These are phyloP conservation scores for Microcebus murinus DNA, from an alignment of 2,113 vertebrate genomes.

Conservation along the genomic window DNA sequence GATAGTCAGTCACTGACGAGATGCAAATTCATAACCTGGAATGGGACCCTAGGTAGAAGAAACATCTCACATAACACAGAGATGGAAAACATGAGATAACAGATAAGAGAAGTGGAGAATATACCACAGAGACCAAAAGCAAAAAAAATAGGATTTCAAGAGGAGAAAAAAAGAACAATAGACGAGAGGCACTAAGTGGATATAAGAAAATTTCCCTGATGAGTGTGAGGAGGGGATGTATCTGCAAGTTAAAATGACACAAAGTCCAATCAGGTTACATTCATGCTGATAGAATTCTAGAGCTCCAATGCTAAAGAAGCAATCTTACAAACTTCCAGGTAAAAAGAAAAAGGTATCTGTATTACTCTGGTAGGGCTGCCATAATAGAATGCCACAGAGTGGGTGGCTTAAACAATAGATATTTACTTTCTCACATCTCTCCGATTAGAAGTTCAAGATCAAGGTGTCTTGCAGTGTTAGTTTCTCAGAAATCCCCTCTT, in stretches of 20 bases:
- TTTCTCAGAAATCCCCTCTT: background rate
- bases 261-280: background rate
- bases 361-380: background rate
- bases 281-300: background rate
- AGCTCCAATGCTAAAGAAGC: background rate
- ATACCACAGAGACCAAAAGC: background rate
- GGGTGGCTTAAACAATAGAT: background rate
- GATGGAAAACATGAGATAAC: background rate
- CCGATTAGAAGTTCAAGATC: background rate
- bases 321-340: background rate
- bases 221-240: rapidly evolving
- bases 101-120: background rate
- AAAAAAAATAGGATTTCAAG: background rate
- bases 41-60: background rate
- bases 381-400: background rate
- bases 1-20: background rate
- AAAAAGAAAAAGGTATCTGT: background rate
- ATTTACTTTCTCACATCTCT: background rate
- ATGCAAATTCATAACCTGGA: background rate
- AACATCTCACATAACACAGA: background rate
- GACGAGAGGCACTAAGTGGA: background rate
- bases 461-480: background rate
- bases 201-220: background rate
- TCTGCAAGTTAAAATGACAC: background rate
- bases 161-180: background rate